A percentile compares a stretch with the other conserved stretches of the same genome.
phyloP scores from a whole-genome alignment of 2,113 vertebrate species.

The Nettapus auritus region DNA sequence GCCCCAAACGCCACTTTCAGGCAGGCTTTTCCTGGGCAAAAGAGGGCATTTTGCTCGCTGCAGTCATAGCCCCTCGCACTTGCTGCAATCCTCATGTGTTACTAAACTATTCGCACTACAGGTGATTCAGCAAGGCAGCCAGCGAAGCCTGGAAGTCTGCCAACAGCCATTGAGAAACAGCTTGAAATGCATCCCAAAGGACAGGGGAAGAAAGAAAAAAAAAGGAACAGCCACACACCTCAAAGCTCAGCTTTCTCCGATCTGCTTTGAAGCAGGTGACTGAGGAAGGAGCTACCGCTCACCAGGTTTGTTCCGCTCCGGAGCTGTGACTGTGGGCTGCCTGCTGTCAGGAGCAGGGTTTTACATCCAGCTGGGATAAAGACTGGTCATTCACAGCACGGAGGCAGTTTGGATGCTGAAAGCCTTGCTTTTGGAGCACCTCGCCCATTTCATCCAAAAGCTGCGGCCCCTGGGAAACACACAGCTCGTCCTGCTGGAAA shows the following conservation, averaged over 20 bases:
- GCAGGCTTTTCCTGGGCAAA: background rate
- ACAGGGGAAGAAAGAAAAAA: background rate
- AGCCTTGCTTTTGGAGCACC: background rate
- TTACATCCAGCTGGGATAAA: background rate
- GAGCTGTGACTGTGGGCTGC: background rate
- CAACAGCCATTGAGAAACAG: conserved; percentile 58
- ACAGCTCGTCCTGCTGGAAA: background rate
- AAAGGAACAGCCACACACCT: background rate
- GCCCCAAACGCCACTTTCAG: background rate
- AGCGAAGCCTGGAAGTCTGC: conserved; percentile 37
- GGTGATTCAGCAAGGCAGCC: conserved; percentile 45
- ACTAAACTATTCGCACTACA: conserved; percentile 32
- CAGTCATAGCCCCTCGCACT: background rate
- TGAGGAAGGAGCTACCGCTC: background rate
- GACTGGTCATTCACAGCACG: background rate
- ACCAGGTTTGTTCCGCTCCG: background rate
- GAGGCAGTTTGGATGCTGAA: background rate
- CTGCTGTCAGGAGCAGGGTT: background rate
- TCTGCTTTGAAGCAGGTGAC: background rate
- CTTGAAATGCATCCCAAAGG: conserved; percentile 28
- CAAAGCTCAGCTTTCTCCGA: background rate
- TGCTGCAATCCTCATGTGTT: conserved; percentile 2
- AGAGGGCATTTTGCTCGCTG: background rate
- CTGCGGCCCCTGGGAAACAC: background rate
- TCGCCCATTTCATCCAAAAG: background rate